These are phyloP conservation scores for Morpho achilles DNA, from an alignment of 2,888 invertebrate genomes.

Conservation along the genomic window DNA sequence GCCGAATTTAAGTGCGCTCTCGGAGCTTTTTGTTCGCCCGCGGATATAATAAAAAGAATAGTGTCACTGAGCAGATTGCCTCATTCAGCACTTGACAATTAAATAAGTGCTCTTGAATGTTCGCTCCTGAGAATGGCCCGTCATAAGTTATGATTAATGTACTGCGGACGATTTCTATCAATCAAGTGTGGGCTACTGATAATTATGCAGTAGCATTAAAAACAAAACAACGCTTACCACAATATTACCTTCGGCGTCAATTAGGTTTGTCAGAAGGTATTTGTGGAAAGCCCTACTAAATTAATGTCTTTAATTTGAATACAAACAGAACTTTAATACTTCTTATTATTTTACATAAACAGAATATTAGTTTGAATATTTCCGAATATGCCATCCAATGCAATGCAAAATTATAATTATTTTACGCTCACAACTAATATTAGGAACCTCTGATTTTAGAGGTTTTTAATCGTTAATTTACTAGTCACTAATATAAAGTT, in stretches of 20 bases:
- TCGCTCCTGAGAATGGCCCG: constrained; percentile 58
- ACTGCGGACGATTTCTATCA: constrained; percentile 60
- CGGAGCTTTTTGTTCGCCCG: constrained; percentile 71
- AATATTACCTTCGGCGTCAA: constrained; percentile 25
- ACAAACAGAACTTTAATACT: too few species aligned
- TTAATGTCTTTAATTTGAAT: too few species aligned
- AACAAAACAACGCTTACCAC: constrained; percentile 19
- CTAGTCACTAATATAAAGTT: too few species aligned
- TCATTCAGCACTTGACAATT: constrained; percentile 75
- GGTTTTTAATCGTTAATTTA: too few species aligned
- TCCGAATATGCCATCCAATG: too few species aligned
- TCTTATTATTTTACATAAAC: too few species aligned
- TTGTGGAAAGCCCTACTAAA: neutral
- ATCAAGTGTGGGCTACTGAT: constrained; percentile 70
- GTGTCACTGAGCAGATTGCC: constrained; percentile 76
- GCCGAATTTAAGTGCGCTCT: constrained; percentile 64
- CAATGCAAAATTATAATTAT: too few species aligned
- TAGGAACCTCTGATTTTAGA: too few species aligned
- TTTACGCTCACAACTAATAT: too few species aligned
- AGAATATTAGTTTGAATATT: too few species aligned
- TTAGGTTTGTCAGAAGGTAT: constrained; percentile 5
- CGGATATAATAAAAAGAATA: constrained; percentile 69
- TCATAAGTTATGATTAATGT: constrained; percentile 72
- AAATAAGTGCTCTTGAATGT: constrained; percentile 71
- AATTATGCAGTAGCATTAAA: constrained; percentile 42